Evolutionary conservation across 2,113 vertebrate species (phyloP).

Genomic region (Syrmaticus mikado): DNA sequence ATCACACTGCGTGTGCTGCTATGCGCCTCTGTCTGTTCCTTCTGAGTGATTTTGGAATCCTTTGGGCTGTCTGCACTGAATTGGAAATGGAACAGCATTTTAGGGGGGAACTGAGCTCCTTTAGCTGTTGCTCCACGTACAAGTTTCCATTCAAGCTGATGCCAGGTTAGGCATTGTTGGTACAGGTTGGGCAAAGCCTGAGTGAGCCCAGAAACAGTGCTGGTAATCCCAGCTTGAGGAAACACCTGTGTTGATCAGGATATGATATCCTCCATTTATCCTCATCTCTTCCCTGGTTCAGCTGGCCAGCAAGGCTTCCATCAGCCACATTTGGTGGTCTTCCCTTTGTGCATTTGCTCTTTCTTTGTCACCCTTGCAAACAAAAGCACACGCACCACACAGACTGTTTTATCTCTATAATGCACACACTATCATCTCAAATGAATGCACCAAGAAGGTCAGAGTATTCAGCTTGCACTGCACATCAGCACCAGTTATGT

Average conservation of each 20-base stretch:
- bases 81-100: neutral
- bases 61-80: neutral
- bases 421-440: neutral
- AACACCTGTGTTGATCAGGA: neutral
- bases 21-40: neutral
- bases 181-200: neutral
- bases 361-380: neutral
- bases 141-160: neutral
- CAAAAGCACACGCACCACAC: neutral
- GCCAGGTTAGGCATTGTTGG: neutral
- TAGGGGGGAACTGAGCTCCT: neutral
- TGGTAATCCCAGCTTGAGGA: neutral
- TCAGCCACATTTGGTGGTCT: neutral
- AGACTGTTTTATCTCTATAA: neutral
- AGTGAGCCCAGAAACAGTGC: neutral
- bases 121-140: neutral
- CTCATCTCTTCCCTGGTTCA: neutral
- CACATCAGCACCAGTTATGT: conserved; percentile 61
- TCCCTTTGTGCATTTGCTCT: neutral
- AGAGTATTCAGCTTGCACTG: conserved; percentile 55
- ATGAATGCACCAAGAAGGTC: conserved; percentile 31
- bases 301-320: neutral
- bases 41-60: neutral
- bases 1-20: accelerated
- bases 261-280: neutral